Percentiles rank a stretch among this genome's conserved stretches.
Conservation (phyloP, 1,140 invertebrate genomes). For the Drosophila neocordata region DNA sequence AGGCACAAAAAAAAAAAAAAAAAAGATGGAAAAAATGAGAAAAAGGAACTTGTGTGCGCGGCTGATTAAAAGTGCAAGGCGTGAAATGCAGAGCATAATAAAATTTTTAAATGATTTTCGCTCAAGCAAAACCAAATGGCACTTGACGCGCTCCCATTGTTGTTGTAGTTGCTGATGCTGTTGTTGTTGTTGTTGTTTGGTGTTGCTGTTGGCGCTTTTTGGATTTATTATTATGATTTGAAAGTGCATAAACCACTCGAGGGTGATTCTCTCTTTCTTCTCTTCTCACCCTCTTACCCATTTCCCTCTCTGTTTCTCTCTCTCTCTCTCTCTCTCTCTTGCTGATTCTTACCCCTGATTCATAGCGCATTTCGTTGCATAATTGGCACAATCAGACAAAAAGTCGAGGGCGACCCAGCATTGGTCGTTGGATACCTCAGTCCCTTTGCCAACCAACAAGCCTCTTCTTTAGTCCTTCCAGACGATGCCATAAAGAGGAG, state of each 20-base stretch:
- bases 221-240: constrained; percentile 81
- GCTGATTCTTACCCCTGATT: constrained; percentile 34
- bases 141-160: constrained; percentile 51
- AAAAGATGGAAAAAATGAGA: constrained; percentile 37
- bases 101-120: constrained; percentile 73
- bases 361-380: constrained; percentile 71
- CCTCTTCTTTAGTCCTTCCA: constrained; percentile 33
- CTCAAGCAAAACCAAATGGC: constrained; percentile 74
- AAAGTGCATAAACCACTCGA: constrained; percentile 78
- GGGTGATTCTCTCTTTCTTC: constrained; percentile 31
- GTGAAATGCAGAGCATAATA: constrained; percentile 76
- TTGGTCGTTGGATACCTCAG: neutral
- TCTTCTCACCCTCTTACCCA: neutral
- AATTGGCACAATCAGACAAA: constrained; percentile 78
- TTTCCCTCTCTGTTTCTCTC: too few relatives aligned
- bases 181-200: constrained; percentile 19
- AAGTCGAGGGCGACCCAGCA: constrained; percentile 65
- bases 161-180: constrained; percentile 2
- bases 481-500: constrained; percentile 52
- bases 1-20: constrained; percentile 27
- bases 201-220: constrained; percentile 54
- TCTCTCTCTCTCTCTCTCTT: too few relatives aligned
- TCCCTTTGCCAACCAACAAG: constrained; percentile 15
- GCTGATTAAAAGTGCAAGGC: constrained; percentile 75
- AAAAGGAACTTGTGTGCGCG: constrained; percentile 50